Evolutionary conservation across 2,113 vertebrate species (phyloP).

Genomic region (Osmerus mordax): DNA sequence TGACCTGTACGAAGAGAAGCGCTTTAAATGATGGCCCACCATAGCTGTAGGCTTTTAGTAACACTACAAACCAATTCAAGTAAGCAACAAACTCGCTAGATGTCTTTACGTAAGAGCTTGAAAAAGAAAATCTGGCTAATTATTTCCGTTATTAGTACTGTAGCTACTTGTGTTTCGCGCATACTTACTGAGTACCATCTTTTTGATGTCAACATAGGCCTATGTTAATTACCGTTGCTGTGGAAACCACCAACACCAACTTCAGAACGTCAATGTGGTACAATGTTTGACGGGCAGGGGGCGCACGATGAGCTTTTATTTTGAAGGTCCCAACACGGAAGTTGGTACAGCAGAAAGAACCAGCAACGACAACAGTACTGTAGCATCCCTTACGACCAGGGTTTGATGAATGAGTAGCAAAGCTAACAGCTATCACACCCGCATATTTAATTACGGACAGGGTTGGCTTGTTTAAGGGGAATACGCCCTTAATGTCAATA

Average conservation of each 20-base stretch:
- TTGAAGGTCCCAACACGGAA: slow-evolving; percentile 43
- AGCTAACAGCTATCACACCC: no score
- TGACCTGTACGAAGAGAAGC: no score
- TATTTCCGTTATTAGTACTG: fast-evolving
- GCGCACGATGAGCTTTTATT: slow-evolving; percentile 34
- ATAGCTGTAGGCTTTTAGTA: not conserved
- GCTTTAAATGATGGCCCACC: no score
- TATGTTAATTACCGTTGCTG: slow-evolving; percentile 28
- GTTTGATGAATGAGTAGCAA: no score
- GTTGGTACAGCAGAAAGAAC: slow-evolving; percentile 19
- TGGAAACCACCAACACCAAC: slow-evolving; percentile 35
- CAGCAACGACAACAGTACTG: not conserved
- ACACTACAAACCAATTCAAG: not conserved
- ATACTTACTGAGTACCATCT: slow-evolving; percentile 63
- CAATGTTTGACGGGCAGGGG: not conserved
- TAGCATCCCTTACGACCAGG: slow-evolving; percentile 6
- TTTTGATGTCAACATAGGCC: slow-evolving; percentile 24
- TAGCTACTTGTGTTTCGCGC: not conserved
- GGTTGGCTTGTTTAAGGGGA: not conserved
- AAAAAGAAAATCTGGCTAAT: not conserved
- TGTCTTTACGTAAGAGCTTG: no score
- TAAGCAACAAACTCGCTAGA: not conserved
- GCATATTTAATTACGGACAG: not conserved
- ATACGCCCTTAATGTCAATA: not conserved
- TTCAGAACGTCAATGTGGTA: slow-evolving; percentile 11